phyloP scores from a whole-genome alignment of 2,797 vertebrate species.

The Myotis vivesi region DNA sequence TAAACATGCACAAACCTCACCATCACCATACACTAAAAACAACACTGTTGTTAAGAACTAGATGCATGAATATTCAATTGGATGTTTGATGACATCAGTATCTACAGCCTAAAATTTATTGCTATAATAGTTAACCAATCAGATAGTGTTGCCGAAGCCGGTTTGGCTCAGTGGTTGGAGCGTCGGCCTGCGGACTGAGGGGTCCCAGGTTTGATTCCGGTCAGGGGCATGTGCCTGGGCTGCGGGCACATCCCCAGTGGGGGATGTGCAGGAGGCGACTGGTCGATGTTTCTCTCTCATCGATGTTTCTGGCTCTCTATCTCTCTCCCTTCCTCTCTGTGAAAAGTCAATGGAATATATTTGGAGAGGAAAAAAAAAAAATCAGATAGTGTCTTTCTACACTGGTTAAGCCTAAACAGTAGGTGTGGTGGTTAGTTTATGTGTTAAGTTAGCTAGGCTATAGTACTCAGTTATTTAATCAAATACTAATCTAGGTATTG shows the following conservation, averaged over 20 bases:
- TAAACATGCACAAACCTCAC: conserved; percentile 36
- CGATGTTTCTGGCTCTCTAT: no score
- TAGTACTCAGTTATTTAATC: background rate
- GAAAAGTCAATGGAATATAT: no score
- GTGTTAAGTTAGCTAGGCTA: background rate
- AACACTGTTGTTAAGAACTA: background rate
- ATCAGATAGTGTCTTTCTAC: background rate
- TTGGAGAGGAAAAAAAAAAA: no score
- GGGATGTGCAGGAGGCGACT: no score
- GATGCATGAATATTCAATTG: background rate
- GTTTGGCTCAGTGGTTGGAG: no score
- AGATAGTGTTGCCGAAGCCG: no score
- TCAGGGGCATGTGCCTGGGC: no score
- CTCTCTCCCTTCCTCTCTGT: no score
- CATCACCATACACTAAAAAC: background rate
- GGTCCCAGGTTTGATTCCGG: no score
- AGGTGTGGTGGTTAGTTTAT: background rate
- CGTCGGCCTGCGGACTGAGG: no score
- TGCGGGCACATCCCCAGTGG: no score
- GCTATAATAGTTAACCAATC: background rate
- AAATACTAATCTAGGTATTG: background rate
- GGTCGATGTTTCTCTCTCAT: no score
- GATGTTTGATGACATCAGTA: background rate
- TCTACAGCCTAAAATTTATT: background rate
- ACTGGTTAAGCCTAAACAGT: background rate